These are phyloP conservation scores for Neoniphon sammara DNA, from an alignment of 2,797 vertebrate species.

Conservation along the genomic window DNA sequence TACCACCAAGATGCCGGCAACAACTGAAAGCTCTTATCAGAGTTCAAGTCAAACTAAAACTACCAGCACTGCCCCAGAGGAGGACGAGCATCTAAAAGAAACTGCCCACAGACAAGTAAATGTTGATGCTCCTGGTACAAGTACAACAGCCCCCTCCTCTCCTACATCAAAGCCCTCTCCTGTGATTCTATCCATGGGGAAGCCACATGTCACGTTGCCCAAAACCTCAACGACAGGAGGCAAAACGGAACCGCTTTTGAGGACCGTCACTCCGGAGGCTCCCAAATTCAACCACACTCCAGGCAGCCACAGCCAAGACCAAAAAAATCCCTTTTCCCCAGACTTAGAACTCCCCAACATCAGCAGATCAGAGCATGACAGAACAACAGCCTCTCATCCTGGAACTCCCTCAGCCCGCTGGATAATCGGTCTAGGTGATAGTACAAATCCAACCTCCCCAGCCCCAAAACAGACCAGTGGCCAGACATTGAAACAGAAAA, in stretches of 20 bases:
- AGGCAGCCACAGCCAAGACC: conserved; percentile 62
- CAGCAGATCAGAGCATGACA: conserved; percentile 26
- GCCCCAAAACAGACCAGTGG: background rate
- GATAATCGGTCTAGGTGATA: conserved; percentile 44
- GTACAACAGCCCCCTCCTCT: conserved; percentile 36
- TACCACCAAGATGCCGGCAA: conserved; percentile 36
- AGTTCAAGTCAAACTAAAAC: conserved; percentile 43
- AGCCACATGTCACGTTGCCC: conserved; percentile 38
- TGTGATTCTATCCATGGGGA: conserved; percentile 37
- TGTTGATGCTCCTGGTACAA: background rate
- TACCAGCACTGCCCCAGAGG: conserved; percentile 39
- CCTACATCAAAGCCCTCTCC: background rate
- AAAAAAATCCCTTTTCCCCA: conserved; percentile 58
- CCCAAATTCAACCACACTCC: conserved; percentile 71
- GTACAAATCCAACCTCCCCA: conserved; percentile 47
- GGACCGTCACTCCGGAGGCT: conserved; percentile 29
- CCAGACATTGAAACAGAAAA: background rate
- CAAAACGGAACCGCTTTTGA: conserved; percentile 24
- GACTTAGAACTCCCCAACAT: conserved; percentile 43
- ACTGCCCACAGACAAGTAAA: conserved; percentile 46
- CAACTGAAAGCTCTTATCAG: conserved; percentile 51
- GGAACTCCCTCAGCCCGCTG: conserved; percentile 46
- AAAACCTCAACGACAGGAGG: conserved; percentile 36
- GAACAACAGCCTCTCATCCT: conserved; percentile 25
- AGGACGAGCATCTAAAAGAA: conserved; percentile 40